Evolutionary conservation across 2,888 invertebrate genomes (phyloP), one percentile per base, ranked within the genome.

Genomic region (Carterocephalus palaemon): DNA sequence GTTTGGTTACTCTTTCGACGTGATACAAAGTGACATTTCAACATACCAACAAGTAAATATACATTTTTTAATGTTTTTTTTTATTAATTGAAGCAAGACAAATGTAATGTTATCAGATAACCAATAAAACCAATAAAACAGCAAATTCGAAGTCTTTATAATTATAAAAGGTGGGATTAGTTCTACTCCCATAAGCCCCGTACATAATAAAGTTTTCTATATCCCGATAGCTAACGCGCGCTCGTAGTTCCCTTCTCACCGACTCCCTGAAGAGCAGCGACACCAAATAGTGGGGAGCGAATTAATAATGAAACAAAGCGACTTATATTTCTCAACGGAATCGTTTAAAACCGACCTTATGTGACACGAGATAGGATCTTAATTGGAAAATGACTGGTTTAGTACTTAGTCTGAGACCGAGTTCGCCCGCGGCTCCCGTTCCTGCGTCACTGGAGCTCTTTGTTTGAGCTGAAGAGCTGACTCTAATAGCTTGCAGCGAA

Each of bases 401-500:
- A 58, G 74, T 70, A 70, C 72, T 77, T 80, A 77, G 70, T 64
- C 62, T 59, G 62, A 48, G 56, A 56, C 57, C 67, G 57, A 70
- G 71, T 75, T 69, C 68, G 75, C 74, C 67, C 57, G 67, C 66
- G 72, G 75, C 76, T 67, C 58, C 67, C 75, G 66, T 68, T 74
- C 68, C 71, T 68, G 67, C 75, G 74, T 76, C 77, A 72, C 75
- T 76, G 75, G 67, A 70, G 74, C 81, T 76, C 82, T 84, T 84
- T 84, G 84, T 84, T 85, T 81, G 77, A 75, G 67, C 70, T 84
- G 79, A 82, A 84, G 82, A 76, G 83, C 77, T 81, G 82, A 76
- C 79, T 83, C 76, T 84, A 86, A 85, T 84, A 85, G 84, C 83
- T 81, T 79, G 79, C 82, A 81, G 77, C 79, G 75, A 73, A 81